Base-by-base conservation (phyloP, 2,797 vertebrate species). In the Thunnus albacares region DNA sequence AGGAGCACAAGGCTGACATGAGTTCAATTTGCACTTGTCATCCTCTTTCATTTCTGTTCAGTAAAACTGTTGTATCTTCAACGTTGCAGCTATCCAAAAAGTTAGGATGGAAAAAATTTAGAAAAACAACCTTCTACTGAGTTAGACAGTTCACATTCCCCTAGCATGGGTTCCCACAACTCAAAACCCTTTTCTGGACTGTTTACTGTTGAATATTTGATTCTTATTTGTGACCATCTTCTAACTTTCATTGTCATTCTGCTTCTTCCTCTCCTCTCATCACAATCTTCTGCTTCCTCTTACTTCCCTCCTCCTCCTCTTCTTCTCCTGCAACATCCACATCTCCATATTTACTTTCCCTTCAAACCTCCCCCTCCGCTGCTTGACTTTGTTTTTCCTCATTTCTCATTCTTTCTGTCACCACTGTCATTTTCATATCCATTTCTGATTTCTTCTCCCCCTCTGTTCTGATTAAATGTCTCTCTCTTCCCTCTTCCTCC, bases 11-110 rank as follows among this genome's bases (percentile, higher is more conserved):
- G 41, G 61, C 33, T 79, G 51, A 75, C 56, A 53, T 38, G 22
- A 71, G 24, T 66, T 81, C 24, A 63, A 11, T 74, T 84, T 80
- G 69, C 17, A 28, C 69, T 49, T 75, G 57, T 45, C 28, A 64
- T 78, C 15, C 11, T 72, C 0, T 71, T 59, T 71, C 47, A 71
- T 49, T 22, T 28, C 66, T 61, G 74, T 71, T 17, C 14, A 13
- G 17, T 49, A 53, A 47, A 58, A 15, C 4, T 38, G 33, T n/a
- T 30, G 33, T 6, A 20, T 70, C 15, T 45, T 43, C 52, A 74
- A 43, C 0, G 7, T 41, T 38, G 26, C n/a, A 55, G n/a, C 51
- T 55, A 43, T 56, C 7, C 26, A 61, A 8, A 60, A 26, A 57
- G 38, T 67, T 30, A 38, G 38, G 38, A 10, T 7, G 45, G 45